Evolutionary conservation across 1,140 invertebrate species (phyloP), one percentile per base, ranked within the genome.

Genomic region (Drosophila biarmipes): DNA sequence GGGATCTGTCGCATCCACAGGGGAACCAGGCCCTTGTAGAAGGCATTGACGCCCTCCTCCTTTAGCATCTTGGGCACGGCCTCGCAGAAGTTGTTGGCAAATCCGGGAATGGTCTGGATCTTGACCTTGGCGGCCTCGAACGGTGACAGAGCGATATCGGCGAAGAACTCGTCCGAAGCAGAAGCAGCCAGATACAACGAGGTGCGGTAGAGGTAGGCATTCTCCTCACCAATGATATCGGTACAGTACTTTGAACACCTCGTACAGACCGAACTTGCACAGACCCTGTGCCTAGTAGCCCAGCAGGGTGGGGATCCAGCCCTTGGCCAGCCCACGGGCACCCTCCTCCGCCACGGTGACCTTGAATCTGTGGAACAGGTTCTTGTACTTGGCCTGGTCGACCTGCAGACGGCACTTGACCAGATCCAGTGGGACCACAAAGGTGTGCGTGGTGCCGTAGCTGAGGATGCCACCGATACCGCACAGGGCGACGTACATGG

Each of bases 161-260:
- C 99, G 92, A 99, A 99, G 94, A 99, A 99, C 93, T 99, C 99
- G 67, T 99, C 99, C 4, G 97, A 98, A 0, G 99, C 99, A 51
- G 97, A 99, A 1, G 98, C 97, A 66, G 96, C 96, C 61, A 99
- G 93, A 90, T 99, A 99, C 17, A 99, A 93, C 46, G 94, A 95
- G 1, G 99, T 99, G 92, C 99, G 95, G 93, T 97, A 99, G 34
- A 97, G 93, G 93, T 95, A 97, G 5, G 96, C 87, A 56, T 95
- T 95, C 92, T 97, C 97, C 93, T 97, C 96, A 45, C 96, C 96
- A 40, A 97, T 71, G 4, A 96, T 61, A 40, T 94, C 93, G 56
- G 94, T 98, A 97, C 8, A 96, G 67, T 52, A 95, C 93, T 92
- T 98, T 97, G 93, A 97, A 97, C 35, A 96, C 92, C 93, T 97